A percentile compares a stretch with the other conserved stretches of the same genome.
These are phyloP conservation scores for Carterocephalus palaemon DNA, from an alignment of 2,888 invertebrate species.

Conservation along the genomic window DNA sequence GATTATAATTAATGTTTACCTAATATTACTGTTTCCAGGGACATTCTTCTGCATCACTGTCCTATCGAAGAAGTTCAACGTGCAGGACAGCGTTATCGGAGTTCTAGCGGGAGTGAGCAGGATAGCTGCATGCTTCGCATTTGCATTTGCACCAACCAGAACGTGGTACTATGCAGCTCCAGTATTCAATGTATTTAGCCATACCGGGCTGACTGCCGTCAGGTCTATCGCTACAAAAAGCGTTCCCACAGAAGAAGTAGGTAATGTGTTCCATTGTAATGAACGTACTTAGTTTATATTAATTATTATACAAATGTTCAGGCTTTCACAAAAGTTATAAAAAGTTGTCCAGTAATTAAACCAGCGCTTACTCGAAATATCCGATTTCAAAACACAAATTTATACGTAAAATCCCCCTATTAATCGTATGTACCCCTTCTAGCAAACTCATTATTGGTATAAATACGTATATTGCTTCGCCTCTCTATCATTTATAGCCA, in stretches of 20 bases:
- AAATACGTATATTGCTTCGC: too few species aligned
- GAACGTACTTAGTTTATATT: neutral
- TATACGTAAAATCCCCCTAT: too few species aligned
- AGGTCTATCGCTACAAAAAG: constrained; percentile 78
- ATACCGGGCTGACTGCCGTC: constrained; percentile 76
- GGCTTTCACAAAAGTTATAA: neutral
- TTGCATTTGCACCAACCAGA: constrained; percentile 68
- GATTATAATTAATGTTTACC: neutral
- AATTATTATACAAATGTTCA: too few species aligned
- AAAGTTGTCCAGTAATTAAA: neutral
- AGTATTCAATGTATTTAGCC: constrained; percentile 73
- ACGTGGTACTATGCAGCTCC: constrained; percentile 73
- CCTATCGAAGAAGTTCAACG: constrained; percentile 59
- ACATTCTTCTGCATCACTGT: constrained; percentile 70
- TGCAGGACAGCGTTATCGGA: constrained; percentile 73
- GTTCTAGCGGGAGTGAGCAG: constrained; percentile 71
- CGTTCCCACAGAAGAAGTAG: constrained; percentile 77
- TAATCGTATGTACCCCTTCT: too few species aligned
- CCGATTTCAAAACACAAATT: too few species aligned
- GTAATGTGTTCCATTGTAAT: constrained; percentile 43
- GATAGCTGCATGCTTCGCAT: constrained; percentile 73
- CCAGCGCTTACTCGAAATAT: too few species aligned
- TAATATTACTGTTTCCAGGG: constrained; percentile 41
- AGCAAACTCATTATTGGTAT: too few species aligned
- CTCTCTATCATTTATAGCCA: too few species aligned